Base-by-base conservation (phyloP, 2,797 vertebrate species). In the Chelon auratus region DNA sequence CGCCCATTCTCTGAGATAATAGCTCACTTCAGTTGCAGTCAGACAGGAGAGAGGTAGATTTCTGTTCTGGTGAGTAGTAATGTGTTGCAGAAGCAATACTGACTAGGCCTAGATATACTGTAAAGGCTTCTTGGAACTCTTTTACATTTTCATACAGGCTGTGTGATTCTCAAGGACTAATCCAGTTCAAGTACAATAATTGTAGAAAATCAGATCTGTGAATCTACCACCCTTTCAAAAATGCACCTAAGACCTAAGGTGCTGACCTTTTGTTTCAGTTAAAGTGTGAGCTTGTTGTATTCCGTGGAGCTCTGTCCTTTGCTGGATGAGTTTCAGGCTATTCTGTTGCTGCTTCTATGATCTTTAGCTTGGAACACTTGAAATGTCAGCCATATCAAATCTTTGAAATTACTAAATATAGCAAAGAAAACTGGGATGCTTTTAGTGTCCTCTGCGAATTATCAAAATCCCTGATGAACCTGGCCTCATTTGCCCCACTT, bases 1-100 rank as follows among this genome's bases (percentile, higher is more conserved):
- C 61, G 73, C 77, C 58, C 67, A 72, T 67, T 65, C 76, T 55
- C 47, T 55, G 77, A 80, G 87, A 84, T 83, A 86, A 87, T 77
- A 78, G 81, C 84, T 91, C 84, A 83, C 67, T 89, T 82, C 70
- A 71, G 78, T 66, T 65, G 79, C 72, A 80, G 78, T 75, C 74
- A 43, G 47, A 57, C 42, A 82, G 69, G 60, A 56, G 26, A 40
- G 36, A 65, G 62, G 54, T 54, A 37, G 62, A 74, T 40, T 63
- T 70, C 36, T 63, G 40, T 43, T 2, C 33, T 37, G 24, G 48
- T 48, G 33, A 42, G 54, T 60, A 54, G 15, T 62, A 26, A 61
- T 51, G 40, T 62, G 50, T 24, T 37, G 15, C 6, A 22, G 39
- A 72, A 54, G 9, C 5, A 11, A 14, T 13, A 74, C 10, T 3